These are phyloP conservation scores for Drosophila imparisetae DNA, from an alignment of 2,888 invertebrate genomes.

Conservation along the genomic window DNA sequence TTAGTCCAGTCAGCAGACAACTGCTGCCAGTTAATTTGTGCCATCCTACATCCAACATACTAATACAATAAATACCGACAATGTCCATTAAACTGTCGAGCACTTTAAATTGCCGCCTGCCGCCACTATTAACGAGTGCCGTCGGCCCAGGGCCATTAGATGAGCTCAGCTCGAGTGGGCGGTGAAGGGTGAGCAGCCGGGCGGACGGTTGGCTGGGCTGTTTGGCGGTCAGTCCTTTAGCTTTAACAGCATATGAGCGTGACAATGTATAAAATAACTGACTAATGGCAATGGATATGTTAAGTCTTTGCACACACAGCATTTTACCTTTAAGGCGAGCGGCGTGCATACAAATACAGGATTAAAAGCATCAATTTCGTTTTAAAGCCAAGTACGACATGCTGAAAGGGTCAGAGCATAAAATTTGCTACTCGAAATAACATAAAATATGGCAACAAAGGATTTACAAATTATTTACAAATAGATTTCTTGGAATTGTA, in stretches of 20 bases:
- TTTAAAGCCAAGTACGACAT: not conserved
- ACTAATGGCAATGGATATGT: slow-evolving; percentile 20
- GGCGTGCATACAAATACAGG: not conserved
- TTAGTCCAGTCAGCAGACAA: slow-evolving; percentile 30
- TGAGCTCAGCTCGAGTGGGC: slow-evolving; percentile 11
- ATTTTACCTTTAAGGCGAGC: slow-evolving; percentile 3
- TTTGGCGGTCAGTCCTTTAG: slow-evolving; percentile 1
- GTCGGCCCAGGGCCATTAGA: slow-evolving; percentile 48
- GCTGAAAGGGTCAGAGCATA: not conserved
- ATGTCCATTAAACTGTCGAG: slow-evolving; percentile 69
- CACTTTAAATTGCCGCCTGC: slow-evolving; percentile 64
- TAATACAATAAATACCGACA: slow-evolving; percentile 73
- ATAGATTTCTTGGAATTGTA: not conserved
- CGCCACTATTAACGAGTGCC: not conserved
- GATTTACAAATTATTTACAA: not conserved
- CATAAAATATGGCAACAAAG: not conserved
- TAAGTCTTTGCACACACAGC: not conserved
- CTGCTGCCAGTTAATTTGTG: slow-evolving; percentile 30
- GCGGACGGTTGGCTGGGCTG: not conserved
- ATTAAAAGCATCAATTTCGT: not conserved
- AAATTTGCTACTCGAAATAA: not conserved
- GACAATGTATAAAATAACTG: slow-evolving; percentile 30
- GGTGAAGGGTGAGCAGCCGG: not conserved
- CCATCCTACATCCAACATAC: slow-evolving; percentile 45
- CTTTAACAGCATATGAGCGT: slow-evolving; percentile 20